These are phyloP conservation scores for Lathronympha strigana DNA, from an alignment of 2,888 invertebrate genomes.

Conservation along the genomic window DNA sequence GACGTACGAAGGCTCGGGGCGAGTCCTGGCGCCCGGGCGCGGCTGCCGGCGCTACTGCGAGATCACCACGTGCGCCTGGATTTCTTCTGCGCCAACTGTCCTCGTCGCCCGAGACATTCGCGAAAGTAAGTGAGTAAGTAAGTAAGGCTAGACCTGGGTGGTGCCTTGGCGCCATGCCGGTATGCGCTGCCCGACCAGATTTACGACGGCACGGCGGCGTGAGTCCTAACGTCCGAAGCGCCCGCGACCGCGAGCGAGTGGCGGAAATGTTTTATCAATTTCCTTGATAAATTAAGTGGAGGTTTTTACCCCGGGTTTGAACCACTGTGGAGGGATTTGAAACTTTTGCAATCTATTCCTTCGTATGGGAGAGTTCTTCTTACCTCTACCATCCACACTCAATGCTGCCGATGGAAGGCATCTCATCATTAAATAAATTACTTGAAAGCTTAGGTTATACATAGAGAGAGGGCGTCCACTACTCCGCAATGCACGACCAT, in stretches of 20 bases:
- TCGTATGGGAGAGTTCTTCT: no score
- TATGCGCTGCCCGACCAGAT: constrained; percentile 93
- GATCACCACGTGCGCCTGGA: constrained; percentile 88
- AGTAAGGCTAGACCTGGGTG: constrained; percentile 32
- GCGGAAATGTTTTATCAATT: no score
- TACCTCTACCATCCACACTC: no score
- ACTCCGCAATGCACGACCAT: no score
- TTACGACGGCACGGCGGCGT: constrained; percentile 86
- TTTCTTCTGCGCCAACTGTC: constrained; percentile 89
- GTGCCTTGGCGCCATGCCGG: constrained; percentile 49
- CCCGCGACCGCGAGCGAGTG: constrained; percentile 81
- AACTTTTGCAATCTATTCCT: no score
- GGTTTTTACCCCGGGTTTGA: no score
- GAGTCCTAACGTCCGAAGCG: constrained; percentile 55
- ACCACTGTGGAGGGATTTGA: no score
- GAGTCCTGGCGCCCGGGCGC: constrained; percentile 60
- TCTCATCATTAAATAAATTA: no score
- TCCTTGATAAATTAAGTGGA: no score
- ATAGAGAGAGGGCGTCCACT: no score
- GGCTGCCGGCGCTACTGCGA: constrained; percentile 60
- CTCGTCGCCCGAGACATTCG: constrained; percentile 42
- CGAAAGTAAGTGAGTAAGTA: constrained; percentile 21
- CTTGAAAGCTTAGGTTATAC: no score
- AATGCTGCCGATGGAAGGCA: no score
- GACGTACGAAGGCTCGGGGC: constrained; percentile 87